phyloP scores from a whole-genome alignment of 2,113 vertebrate genomes.

The Crotalus horridus region DNA sequence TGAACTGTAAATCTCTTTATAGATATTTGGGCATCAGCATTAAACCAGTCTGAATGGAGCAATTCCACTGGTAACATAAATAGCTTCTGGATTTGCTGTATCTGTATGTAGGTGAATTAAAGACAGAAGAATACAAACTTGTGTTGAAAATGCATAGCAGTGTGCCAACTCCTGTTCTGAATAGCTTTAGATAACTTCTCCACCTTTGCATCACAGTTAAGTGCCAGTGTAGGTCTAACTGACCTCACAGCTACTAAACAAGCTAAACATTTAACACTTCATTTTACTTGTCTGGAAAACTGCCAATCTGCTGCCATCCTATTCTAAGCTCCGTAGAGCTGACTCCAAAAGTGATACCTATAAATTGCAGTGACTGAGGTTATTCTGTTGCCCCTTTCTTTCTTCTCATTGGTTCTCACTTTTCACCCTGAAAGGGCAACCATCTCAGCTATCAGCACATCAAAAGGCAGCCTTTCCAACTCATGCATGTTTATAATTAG shows the following conservation, averaged over 20 bases:
- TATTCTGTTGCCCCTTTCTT: neutral
- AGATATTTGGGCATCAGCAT: neutral
- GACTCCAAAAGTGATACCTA: neutral
- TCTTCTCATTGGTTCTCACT: neutral
- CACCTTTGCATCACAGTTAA: neutral
- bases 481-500: neutral
- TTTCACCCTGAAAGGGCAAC: conserved; percentile 8
- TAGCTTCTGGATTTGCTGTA: neutral
- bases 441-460: neutral
- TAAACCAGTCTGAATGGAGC: neutral
- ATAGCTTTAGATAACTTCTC: neutral
- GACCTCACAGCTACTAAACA: neutral
- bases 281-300: neutral
- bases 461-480: neutral
- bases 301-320: neutral
- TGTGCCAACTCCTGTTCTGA: neutral
- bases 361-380: neutral
- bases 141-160: neutral
- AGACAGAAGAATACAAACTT: neutral
- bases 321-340: neutral
- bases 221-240: neutral
- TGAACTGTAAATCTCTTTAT: neutral
- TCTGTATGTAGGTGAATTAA: neutral
- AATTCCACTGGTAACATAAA: neutral
- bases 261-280: neutral